Evolutionary conservation across 2,888 invertebrate genomes (phyloP).

Genomic region (Amphimallon solstitiale): DNA sequence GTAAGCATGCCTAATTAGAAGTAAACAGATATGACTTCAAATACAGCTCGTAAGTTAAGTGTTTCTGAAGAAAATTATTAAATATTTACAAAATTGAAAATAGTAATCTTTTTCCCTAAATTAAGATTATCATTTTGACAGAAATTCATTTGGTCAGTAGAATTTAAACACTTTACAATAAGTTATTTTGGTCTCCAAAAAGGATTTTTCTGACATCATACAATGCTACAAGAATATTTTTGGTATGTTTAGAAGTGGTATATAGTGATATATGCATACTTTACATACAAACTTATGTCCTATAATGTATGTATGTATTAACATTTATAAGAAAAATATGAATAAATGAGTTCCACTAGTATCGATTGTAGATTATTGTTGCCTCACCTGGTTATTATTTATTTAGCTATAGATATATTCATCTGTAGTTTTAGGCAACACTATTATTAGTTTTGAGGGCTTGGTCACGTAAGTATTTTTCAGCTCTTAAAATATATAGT

Average conservation of each 20-base stretch:
- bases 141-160: no score
- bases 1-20: no score
- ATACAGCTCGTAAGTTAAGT: no score
- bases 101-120: no score
- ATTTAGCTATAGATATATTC: conserved; percentile 4
- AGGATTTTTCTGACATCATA: no score
- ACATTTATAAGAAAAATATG: conserved; percentile 41
- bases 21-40: no score
- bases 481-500: no score
- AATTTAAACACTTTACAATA: no score
- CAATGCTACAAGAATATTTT: conserved; percentile 23
- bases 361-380: conserved; percentile 36
- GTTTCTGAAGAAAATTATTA: no score
- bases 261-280: background rate
- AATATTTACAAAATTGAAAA: no score
- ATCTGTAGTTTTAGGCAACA: background rate
- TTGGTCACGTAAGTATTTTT: conserved; percentile 11
- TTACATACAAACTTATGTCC: conserved; percentile 28
- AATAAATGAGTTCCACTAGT: conserved; percentile 38
- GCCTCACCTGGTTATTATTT: conserved; percentile 26
- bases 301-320: conserved; percentile 45
- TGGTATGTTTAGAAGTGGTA: conserved; percentile 34
- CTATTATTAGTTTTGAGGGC: background rate
- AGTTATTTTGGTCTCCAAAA: no score
- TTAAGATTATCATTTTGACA: no score